Evolutionary conservation across 2,888 invertebrate species (phyloP), one percentile per base, ranked within the genome.

Genomic region (Neoaliturus tenellus): DNA sequence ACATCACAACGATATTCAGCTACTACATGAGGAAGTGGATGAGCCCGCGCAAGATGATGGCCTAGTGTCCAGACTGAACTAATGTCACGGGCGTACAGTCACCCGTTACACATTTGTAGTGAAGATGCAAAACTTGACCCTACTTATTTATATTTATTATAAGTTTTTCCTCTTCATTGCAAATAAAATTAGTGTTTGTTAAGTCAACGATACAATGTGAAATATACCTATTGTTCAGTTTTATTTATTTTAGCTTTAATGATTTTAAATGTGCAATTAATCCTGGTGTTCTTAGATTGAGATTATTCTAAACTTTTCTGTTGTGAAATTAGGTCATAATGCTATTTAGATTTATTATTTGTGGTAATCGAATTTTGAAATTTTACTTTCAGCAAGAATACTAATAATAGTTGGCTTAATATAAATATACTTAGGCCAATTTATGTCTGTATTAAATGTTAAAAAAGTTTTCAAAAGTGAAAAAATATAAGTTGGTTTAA

Each of bases 11-110:
- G 80, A 93, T 98, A 89, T 97, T 97, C 93, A 97, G 96, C 91
- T 97, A 97, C 91, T 97, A 96, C 92, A 97, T 97, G 95, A 96
- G 96, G 90, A 97, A 97, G 90, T 97, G 97, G 97, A 93, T 97
- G 90, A 93, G 95, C 87, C 97, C 97, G 17, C 94, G 95, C 88
- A 97, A 97, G 91, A 95, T 95, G 91, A 93, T 96, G 92, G 93
- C 93, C 89, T 94, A 86, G 71, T 58, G 48, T 10, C n/a, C 31
- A 67, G 67, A n/a, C 23, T 67, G 55, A 71, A 28, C 23, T 12
- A 83, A 80, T 75, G n/a, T 73, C 41, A 55, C 20, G 51, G 51
- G 51, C 23, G 23, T 23, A 51, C 5, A 51, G 20, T 23, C n/a
- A 41, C 48, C 62, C 73, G 28, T 10, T 62, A 23, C 25, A 73